Evolutionary conservation across 2,113 vertebrate species (phyloP).

Genomic region (Oplegnathus fasciatus): DNA sequence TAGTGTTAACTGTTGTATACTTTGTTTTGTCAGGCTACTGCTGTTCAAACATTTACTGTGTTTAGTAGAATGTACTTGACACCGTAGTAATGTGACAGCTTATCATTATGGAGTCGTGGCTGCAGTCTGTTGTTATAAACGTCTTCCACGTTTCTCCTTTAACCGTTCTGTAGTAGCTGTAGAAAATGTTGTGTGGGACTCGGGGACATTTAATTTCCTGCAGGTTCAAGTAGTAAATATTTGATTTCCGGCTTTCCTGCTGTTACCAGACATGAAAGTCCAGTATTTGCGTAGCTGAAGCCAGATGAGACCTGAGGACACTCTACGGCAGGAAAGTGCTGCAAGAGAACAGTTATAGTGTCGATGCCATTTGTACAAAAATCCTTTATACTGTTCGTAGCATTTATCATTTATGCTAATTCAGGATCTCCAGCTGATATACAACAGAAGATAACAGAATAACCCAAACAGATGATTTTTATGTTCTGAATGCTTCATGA

Average conservation of each 20-base stretch:
- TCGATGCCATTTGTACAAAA: not conserved
- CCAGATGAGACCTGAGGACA: not conserved
- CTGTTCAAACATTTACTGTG: too few species aligned
- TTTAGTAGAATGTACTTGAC: too few species aligned
- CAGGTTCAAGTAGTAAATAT: not conserved
- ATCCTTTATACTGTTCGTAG: not conserved
- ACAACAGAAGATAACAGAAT: not conserved
- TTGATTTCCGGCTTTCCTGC: not conserved
- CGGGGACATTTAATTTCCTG: constrained; percentile 39
- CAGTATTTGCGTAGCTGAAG: not conserved
- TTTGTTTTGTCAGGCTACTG: too few species aligned
- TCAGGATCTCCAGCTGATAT: too few species aligned
- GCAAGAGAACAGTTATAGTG: not conserved
- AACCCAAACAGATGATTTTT: too few species aligned
- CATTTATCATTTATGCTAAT: not conserved
- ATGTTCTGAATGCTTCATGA: too few species aligned
- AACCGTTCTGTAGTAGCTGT: not conserved
- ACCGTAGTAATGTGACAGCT: not conserved
- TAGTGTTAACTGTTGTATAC: not conserved
- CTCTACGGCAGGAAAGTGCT: not conserved
- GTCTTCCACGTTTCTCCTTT: too few species aligned
- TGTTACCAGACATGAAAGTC: not conserved
- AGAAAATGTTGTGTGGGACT: not conserved
- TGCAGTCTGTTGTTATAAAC: too few species aligned
- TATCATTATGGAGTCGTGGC: not conserved